Conservation (phyloP, 2,888 invertebrate genomes). For the Plusia festucae region DNA sequence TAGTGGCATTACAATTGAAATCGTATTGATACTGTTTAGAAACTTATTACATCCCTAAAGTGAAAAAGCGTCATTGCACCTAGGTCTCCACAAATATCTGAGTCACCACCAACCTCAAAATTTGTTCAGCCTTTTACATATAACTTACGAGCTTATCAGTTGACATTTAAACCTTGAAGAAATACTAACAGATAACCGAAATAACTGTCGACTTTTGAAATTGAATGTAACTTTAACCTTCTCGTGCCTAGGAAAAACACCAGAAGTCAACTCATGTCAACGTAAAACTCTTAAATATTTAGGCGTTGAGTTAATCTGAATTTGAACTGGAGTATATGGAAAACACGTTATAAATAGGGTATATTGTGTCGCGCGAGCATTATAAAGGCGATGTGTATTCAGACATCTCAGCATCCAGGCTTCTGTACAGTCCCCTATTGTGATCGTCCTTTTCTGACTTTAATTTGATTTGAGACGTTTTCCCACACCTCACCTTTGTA, state of each 20-base stretch:
- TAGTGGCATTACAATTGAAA: too few relatives aligned
- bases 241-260: background rate
- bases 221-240: background rate
- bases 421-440: conserved; percentile 69
- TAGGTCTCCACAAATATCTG: background rate
- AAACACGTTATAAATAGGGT: conserved; percentile 72
- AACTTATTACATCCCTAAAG: too few relatives aligned
- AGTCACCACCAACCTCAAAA: background rate
- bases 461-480: conserved; percentile 81
- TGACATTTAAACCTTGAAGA: background rate
- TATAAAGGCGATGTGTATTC: conserved; percentile 78
- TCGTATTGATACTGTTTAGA: too few relatives aligned
- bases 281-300: conserved; percentile 55
- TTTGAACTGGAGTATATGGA: conserved; percentile 72
- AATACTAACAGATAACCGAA: conserved; percentile 1
- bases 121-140: background rate
- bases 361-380: conserved; percentile 72
- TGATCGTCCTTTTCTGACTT: conserved; percentile 77
- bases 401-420: conserved; percentile 68
- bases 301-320: conserved; percentile 71
- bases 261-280: background rate
- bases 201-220: background rate
- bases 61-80: background rate
- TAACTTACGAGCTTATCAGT: conserved; percentile 5
- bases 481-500: conserved; percentile 68